Evolutionary conservation across 2,888 invertebrate genomes (phyloP), one percentile per base, ranked within the genome.

Genomic region (Amblyjoppa proteus): DNA sequence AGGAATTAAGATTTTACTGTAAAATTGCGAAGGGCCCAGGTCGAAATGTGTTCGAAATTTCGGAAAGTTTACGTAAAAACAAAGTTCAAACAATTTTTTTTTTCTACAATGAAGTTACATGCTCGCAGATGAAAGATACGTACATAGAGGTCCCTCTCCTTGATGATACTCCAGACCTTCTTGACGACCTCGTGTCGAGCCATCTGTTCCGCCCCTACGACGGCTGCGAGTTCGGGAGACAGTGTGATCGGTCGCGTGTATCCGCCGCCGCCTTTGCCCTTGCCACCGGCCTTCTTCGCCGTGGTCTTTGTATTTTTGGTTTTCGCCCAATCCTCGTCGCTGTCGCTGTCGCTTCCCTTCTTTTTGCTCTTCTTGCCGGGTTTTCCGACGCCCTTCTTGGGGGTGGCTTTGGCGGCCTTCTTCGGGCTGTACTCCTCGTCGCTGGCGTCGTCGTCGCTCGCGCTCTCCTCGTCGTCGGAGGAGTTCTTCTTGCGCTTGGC

Each of bases 141-240:
- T 94, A 95, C 95, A 91, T 97, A 97, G 20, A 98, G 95, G 92
- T 98, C 97, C 88, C 97, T 96, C 93, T 98, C 97, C 92, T 98
- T 98, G 91, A 98, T 98, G 90, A 98, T 96, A 34, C 97, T 96
- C 98, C 98, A 98, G 61, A 98, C 96, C 89, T 97, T 97, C 93
- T 97, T 98, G 68, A 98, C 98, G 0, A 98, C 97, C 92, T 98
- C 98, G 91, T 98, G 98, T 7, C 98, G 96, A 0, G 98, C 97
- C 96, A 98, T 96, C 66, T 96, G 95, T 11, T 97, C 97, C 73
- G 97, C 96, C 0, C 99, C 99, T 92, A 99, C 97, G 0, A 98
- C 95, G 0, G 97, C 97, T 0, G 98, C 96, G 64, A 99, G 94
- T 83, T 97, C 97, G 0, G 98, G 97, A 0, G 98, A 98, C 45